These are phyloP conservation scores for Copidosoma floridanum DNA, from an alignment of 1,140 invertebrate genomes.

Conservation along the genomic window DNA sequence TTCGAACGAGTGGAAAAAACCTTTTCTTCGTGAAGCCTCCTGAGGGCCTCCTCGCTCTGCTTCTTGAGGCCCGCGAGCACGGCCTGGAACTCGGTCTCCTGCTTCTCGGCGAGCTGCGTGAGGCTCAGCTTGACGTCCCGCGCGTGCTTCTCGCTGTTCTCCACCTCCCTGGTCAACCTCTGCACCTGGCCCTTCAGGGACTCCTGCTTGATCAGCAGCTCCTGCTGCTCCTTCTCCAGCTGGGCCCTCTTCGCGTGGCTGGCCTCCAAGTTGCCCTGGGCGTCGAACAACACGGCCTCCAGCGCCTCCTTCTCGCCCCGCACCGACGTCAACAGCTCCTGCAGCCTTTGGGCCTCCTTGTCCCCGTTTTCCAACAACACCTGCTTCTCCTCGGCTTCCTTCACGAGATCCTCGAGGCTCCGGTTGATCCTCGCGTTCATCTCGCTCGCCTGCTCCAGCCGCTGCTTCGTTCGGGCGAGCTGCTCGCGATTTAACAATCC, in stretches of 20 bases:
- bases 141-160: conserved; percentile 70
- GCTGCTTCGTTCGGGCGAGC: conserved; percentile 69
- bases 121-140: conserved; percentile 72
- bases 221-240: conserved; percentile 74
- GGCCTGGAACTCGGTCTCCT: conserved; percentile 76
- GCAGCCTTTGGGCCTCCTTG: conserved; percentile 74
- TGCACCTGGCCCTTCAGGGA: conserved; percentile 66
- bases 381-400: conserved; percentile 80
- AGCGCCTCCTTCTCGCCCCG: conserved; percentile 79
- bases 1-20: no score
- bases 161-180: conserved; percentile 72
- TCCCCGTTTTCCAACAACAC: conserved; percentile 73
- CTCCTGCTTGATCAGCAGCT: conserved; percentile 73
- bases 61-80: conserved; percentile 70
- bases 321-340: conserved; percentile 72
- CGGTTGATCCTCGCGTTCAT: conserved; percentile 75
- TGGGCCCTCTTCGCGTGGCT: conserved; percentile 69
- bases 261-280: conserved; percentile 74
- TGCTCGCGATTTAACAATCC: no score
- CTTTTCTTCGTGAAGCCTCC: conserved; percentile 77
- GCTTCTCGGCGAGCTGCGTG: conserved; percentile 67
- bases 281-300: conserved; percentile 78
- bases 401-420: conserved; percentile 75
- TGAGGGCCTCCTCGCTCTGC: conserved; percentile 69
- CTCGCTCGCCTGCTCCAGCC: conserved; percentile 74